Percentiles rank a stretch among this genome's conserved stretches.
phyloP scores from a whole-genome alignment of 2,113 vertebrate species.

The Blennius ocellaris region DNA sequence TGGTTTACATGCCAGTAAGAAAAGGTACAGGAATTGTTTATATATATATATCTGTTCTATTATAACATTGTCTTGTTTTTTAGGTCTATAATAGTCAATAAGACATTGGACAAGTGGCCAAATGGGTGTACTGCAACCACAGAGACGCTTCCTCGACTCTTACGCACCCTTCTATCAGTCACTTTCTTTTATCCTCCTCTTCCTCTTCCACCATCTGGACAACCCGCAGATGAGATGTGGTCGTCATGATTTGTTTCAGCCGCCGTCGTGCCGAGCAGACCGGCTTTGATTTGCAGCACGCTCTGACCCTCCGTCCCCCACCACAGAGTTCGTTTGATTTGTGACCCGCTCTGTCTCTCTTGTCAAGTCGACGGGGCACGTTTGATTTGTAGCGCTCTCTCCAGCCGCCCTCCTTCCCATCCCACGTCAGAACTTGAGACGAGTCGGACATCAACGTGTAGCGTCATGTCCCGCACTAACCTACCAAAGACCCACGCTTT shows the following conservation, averaged over 20 bases:
- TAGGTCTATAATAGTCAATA: no score
- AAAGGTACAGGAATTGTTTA: no score
- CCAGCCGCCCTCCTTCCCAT: background rate
- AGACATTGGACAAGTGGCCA: no score
- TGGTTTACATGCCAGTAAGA: no score
- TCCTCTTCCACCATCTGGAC: constrained; percentile 12
- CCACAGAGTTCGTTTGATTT: constrained; percentile 63
- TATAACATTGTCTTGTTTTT: no score
- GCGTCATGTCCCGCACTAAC: constrained; percentile 30
- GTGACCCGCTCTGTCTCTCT: constrained; percentile 35
- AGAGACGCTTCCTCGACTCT: background rate
- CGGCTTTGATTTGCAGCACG: constrained; percentile 64
- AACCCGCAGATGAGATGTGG: constrained; percentile 61
- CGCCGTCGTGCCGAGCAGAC: constrained; percentile 18
- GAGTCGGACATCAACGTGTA: constrained; percentile 35
- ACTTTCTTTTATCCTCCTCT: background rate
- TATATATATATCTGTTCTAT: no score
- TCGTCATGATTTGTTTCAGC: constrained; percentile 62
- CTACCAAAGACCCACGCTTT: constrained; percentile 3
- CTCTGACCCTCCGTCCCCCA: constrained; percentile 55
- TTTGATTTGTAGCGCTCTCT: constrained; percentile 63
- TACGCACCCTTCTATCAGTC: background rate
- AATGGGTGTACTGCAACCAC: no score
- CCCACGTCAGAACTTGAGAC: background rate
- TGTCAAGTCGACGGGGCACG: constrained; percentile 23